These are phyloP conservation scores for Glomeris marginata DNA, from an alignment of 2,888 invertebrate genomes.

Conservation along the genomic window DNA sequence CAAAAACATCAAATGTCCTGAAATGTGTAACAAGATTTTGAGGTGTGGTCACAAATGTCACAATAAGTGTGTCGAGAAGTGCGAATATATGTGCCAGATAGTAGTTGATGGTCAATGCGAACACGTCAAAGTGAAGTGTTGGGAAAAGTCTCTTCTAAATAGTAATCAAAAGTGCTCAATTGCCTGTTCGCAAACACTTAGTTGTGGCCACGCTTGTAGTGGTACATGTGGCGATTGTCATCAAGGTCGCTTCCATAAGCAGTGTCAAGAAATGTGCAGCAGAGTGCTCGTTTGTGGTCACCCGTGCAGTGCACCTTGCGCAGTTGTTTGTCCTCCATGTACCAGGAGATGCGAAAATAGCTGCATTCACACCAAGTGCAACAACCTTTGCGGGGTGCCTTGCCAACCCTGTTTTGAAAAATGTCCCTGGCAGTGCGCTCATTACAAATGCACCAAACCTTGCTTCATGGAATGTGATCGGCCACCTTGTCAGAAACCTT, in stretches of 20 bases:
- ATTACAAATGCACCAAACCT: slow-evolving; percentile 23
- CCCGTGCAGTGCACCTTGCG: slow-evolving; percentile 27
- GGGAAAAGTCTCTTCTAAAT: no score
- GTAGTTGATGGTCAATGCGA: no score
- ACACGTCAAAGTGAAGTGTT: no score
- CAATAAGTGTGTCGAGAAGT: slow-evolving; percentile 12
- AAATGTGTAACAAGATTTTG: slow-evolving; percentile 23
- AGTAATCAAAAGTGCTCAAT: no score
- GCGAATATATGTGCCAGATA: slow-evolving; percentile 12
- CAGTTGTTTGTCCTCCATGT: slow-evolving; percentile 29
- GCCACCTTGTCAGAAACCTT: slow-evolving; percentile 23
- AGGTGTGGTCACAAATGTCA: slow-evolving; percentile 22
- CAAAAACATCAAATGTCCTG: slow-evolving; percentile 17
- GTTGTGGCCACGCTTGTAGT: slow-evolving; percentile 24
- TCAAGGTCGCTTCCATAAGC: slow-evolving; percentile 27
- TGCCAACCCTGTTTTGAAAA: slow-evolving; percentile 26
- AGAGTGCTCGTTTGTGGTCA: slow-evolving; percentile 28
- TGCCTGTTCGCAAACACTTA: slow-evolving; percentile 21
- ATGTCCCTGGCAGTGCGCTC: slow-evolving; percentile 27
- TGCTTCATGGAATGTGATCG: slow-evolving; percentile 29
- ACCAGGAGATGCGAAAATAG: slow-evolving; percentile 24
- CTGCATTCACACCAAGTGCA: slow-evolving; percentile 26
- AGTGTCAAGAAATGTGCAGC: slow-evolving; percentile 25
- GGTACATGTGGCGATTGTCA: slow-evolving; percentile 29
- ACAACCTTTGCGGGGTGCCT: slow-evolving; percentile 22